Conservation (phyloP, 2,797 vertebrate species). For the Halcyon chelicuti region DNA sequence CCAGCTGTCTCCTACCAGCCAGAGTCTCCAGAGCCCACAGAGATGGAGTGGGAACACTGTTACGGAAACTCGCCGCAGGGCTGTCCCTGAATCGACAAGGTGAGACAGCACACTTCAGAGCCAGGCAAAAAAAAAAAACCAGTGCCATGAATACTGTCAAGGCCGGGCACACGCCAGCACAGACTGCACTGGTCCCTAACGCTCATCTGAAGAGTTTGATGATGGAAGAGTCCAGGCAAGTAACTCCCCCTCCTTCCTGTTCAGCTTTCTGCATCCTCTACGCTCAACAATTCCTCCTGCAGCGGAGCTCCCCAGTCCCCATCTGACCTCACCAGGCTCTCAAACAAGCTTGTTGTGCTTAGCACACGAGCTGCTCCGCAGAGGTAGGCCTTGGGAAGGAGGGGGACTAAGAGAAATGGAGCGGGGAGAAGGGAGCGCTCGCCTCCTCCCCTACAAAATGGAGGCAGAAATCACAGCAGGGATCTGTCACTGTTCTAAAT, state of each 20-base stretch:
- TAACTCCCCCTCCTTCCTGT: background rate
- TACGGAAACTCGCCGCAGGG: background rate
- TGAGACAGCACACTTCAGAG: background rate
- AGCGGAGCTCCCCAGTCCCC: rapidly evolving
- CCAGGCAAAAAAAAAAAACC: background rate
- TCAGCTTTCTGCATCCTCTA: background rate
- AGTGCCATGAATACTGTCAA: background rate
- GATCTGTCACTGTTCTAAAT: background rate
- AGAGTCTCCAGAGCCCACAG: background rate
- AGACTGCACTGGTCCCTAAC: background rate
- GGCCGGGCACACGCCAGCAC: background rate
- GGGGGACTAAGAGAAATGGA: background rate
- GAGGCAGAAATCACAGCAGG: background rate
- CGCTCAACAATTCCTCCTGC: background rate
- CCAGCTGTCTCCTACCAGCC: background rate
- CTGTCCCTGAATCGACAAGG: background rate
- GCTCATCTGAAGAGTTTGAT: background rate
- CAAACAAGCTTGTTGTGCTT: background rate
- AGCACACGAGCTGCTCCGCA: background rate
- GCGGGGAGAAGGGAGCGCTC: rapidly evolving
- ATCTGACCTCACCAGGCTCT: background rate
- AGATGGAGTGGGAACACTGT: background rate
- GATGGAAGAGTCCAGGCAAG: background rate
- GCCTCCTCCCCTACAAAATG: background rate
- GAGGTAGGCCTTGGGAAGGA: background rate